These are phyloP conservation scores for Trilocha varians DNA, from an alignment of 2,888 invertebrate species.

Conservation along the genomic window DNA sequence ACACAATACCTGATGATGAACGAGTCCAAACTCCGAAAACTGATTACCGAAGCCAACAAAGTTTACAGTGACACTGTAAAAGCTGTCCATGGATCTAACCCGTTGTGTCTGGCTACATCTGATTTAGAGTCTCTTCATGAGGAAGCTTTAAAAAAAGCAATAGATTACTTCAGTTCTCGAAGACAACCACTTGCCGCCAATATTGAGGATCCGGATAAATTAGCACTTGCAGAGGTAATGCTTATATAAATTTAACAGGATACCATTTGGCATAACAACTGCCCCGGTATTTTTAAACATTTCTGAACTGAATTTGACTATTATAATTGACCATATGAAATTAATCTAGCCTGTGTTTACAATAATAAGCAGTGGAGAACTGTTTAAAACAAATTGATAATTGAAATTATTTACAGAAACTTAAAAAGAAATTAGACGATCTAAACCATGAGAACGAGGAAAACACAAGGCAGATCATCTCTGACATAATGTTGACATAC, in stretches of 20 bases:
- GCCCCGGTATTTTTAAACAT: neutral
- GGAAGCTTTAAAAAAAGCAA: conserved; percentile 3
- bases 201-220: conserved; percentile 9
- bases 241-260: neutral
- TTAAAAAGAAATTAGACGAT: conserved; percentile 2
- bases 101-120: conserved; percentile 8
- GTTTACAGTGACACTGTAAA: conserved; percentile 2
- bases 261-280: neutral
- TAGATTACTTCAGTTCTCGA: conserved; percentile 3
- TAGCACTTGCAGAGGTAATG: conserved; percentile 4
- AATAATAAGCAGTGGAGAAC: no score
- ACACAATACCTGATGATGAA: conserved; percentile 5
- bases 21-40: conserved; percentile 3
- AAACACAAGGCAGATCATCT: conserved; percentile 9
- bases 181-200: conserved; percentile 1
- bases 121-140: conserved; percentile 7
- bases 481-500: conserved; percentile 7
- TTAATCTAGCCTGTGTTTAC: no score
- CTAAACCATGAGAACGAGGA: conserved; percentile 7
- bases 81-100: neutral
- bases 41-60: conserved; percentile 1
- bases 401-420: conserved; percentile 8
- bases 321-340: no score
- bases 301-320: no score
- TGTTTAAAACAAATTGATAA: no score